A percentile compares a stretch with the other conserved stretches of the same genome.
Conservation (phyloP, 2,888 invertebrate genomes). For the Yponomeuta plumbellus region DNA sequence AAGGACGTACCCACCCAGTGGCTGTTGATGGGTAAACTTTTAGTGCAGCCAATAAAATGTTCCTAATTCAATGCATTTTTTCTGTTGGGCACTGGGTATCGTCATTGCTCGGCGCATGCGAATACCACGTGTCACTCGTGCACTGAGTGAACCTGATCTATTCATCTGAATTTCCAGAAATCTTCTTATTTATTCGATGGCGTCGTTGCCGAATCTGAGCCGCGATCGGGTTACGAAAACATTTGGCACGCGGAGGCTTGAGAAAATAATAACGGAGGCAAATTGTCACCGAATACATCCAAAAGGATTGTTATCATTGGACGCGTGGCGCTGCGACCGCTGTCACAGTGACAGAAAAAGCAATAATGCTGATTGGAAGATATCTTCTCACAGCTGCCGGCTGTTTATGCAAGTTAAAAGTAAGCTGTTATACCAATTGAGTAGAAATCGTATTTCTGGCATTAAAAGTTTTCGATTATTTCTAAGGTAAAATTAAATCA, state of each 20-base stretch:
- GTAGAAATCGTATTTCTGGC: too few species aligned
- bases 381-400: conserved; percentile 7
- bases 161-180: background rate
- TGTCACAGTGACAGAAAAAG: conserved; percentile 5
- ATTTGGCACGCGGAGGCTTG: conserved; percentile 27
- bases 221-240: conserved; percentile 27
- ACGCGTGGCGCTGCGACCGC: conserved; percentile 18
- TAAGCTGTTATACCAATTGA: too few species aligned
- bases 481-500: too few species aligned
- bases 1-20: too few species aligned
- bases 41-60: background rate
- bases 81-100: background rate
- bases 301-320: conserved; percentile 25
- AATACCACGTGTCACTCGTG: background rate
- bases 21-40: background rate
- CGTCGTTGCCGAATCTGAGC: conserved; percentile 1
- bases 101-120: background rate
- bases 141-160: background rate
- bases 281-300: conserved; percentile 9
- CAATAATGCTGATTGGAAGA: conserved; percentile 12
- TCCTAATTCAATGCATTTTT: too few species aligned
- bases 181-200: background rate
- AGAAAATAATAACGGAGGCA: conserved; percentile 13
- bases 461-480: too few species aligned
- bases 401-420: background rate